Evolutionary conservation across 2,797 vertebrate genomes (phyloP), one percentile per base, ranked within the genome.

Genomic region (Lacerta agilis): DNA sequence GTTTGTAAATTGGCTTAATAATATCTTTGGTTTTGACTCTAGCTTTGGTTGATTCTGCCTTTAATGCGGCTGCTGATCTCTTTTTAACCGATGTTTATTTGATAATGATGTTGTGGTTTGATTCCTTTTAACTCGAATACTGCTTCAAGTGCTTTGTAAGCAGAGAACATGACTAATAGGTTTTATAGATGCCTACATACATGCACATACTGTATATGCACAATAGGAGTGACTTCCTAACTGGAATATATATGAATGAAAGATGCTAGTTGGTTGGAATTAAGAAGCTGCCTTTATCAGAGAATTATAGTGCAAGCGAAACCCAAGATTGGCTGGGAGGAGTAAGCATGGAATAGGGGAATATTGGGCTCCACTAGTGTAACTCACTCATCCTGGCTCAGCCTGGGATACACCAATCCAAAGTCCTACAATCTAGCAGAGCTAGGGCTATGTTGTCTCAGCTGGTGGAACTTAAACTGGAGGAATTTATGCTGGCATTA

Each of bases 1-100:
- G 25, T 81, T 75, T 49, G 78, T 18, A 85, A 89, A 85, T 80
- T 81, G 78, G 33, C 55, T 89, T 85, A 55, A 85, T 75, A 66
- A 75, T 85, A 73, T 80, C 25, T 17, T 55, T 85, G 45, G 82
- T 79, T 84, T 72, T 61, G 76, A 88, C 79, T 88, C 36, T 72
- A 73, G 49, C 9, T 75, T 81, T 87, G 79, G 38, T 27, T 66
- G 77, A 73, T 64, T 72, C 41, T 84, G 18, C 64, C 66, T 76
- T 81, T 81, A 76, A 76, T 85, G 58, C 49, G 29, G 33, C 33
- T 49, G 72, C 41, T 75, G 83, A n/a, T 76, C n/a, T 89, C 58
- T 38, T 75, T 75, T 85, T 75, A 85, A 89, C 38, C 49, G 71
- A n/a, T 81, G 43, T 67, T 80, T 89, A 81, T 38, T 75, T 76